Evolutionary conservation across 2,888 invertebrate genomes (phyloP).

Genomic region (Acleris literana): DNA sequence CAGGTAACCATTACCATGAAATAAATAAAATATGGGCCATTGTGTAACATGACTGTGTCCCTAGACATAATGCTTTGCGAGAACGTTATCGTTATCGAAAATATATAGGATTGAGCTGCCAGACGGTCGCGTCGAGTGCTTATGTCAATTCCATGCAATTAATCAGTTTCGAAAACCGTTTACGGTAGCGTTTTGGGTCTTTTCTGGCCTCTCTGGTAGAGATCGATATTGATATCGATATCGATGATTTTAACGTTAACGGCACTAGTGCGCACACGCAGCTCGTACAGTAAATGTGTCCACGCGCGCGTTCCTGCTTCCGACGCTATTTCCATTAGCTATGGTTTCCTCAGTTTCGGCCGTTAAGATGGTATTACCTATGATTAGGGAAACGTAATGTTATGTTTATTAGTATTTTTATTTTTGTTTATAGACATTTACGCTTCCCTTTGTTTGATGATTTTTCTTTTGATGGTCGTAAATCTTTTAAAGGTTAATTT

Average conservation of each 20-base stretch:
- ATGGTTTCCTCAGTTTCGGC: conserved; percentile 57
- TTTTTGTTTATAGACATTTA: conserved; percentile 43
- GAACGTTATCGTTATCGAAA: too few relatives aligned
- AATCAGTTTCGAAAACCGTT: too few relatives aligned
- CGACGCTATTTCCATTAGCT: conserved; percentile 71
- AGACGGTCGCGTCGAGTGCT: too few relatives aligned
- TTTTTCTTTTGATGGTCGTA: conserved; percentile 37
- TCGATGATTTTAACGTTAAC: conserved; percentile 11
- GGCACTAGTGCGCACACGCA: conserved; percentile 42
- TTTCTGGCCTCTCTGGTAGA: too few relatives aligned
- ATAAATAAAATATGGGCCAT: too few relatives aligned
- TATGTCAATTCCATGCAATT: too few relatives aligned
- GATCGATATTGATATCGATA: conserved; percentile 1
- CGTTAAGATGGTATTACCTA: conserved; percentile 48
- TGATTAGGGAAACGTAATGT: conserved; percentile 58
- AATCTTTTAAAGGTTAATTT: background rate
- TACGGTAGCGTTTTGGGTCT: too few relatives aligned
- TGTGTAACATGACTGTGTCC: too few relatives aligned
- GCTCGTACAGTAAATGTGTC: conserved; percentile 67
- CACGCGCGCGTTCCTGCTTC: conserved; percentile 68
- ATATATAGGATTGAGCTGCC: too few relatives aligned
- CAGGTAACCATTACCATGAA: too few relatives aligned
- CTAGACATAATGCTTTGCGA: too few relatives aligned
- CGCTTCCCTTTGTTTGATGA: conserved; percentile 29
- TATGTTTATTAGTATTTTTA: conserved; percentile 50